These are phyloP conservation scores for Nineta flava DNA, from an alignment of 2,888 invertebrate species.

Conservation along the genomic window DNA sequence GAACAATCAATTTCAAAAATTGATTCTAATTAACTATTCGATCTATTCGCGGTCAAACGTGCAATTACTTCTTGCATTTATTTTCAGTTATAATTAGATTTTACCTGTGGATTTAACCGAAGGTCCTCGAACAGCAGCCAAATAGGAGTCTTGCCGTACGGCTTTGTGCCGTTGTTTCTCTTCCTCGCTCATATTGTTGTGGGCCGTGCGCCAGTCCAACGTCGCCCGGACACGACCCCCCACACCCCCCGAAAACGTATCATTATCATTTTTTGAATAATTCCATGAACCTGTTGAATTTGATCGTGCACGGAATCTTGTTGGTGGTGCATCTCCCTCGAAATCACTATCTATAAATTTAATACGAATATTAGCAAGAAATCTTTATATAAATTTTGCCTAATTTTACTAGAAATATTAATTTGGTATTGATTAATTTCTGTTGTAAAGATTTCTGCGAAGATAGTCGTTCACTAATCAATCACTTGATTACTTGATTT, in stretches of 20 bases:
- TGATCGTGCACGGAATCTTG: slow-evolving; percentile 31
- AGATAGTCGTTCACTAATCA: too few relatives aligned
- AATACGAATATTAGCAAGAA: not conserved
- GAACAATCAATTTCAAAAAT: too few relatives aligned
- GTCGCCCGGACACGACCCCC: slow-evolving; percentile 6
- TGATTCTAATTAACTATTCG: too few relatives aligned
- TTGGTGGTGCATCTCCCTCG: slow-evolving; percentile 23
- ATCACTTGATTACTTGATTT: too few relatives aligned
- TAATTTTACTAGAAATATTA: too few relatives aligned
- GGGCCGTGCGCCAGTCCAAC: slow-evolving; percentile 8
- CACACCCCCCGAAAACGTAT: slow-evolving; percentile 4
- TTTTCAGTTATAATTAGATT: not conserved
- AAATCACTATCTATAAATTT: slow-evolving; percentile 12
- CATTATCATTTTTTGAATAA: slow-evolving; percentile 15
- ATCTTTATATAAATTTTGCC: not conserved
- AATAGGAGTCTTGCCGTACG: slow-evolving; percentile 31
- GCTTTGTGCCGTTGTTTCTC: slow-evolving; percentile 23
- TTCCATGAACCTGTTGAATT: slow-evolving; percentile 39
- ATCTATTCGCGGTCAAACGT: too few relatives aligned
- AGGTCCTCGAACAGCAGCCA: slow-evolving; percentile 25
- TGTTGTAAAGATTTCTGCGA: too few relatives aligned
- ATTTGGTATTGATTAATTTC: too few relatives aligned
- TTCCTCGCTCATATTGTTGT: slow-evolving; percentile 10
- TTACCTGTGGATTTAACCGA: slow-evolving; percentile 15
- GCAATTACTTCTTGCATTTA: too few relatives aligned